A percentile compares a stretch with the other conserved stretches of the same genome.
phyloP scores from a whole-genome alignment of 2,797 vertebrate genomes.

The Sus cebifrons region DNA sequence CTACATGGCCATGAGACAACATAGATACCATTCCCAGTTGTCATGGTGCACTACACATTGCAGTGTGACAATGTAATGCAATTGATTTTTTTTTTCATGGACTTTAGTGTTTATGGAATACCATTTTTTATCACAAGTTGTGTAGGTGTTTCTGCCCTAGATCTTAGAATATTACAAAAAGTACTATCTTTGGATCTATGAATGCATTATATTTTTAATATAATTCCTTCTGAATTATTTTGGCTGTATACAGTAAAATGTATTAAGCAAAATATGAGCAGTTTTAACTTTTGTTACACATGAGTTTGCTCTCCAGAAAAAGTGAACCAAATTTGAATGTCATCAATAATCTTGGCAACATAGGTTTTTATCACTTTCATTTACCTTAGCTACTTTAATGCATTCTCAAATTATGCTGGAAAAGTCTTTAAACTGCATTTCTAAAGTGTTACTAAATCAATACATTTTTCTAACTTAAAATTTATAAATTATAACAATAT shows the following conservation, averaged over 20 bases:
- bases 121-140: not conserved
- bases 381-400: not conserved
- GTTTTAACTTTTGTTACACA: slow-evolving; percentile 2
- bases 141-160: not conserved
- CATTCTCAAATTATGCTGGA: not conserved
- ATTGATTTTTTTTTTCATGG: not conserved
- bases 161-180: not conserved
- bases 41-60: not conserved
- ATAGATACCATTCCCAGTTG: not conserved
- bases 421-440: not conserved
- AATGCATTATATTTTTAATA: not conserved
- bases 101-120: not conserved
- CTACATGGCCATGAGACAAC: not conserved
- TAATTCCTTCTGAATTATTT: not conserved
- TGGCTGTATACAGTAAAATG: not conserved
- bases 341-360: not conserved
- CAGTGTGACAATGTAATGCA: not conserved
- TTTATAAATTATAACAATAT: not conserved
- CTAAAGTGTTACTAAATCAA: not conserved
- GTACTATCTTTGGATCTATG: not conserved
- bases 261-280: not conserved
- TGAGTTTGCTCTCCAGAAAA: not conserved
- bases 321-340: not conserved
- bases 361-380: not conserved
- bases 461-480: not conserved